Conservation (phyloP, 2,113 vertebrate species). For the Daubentonia madagascariensis region DNA sequence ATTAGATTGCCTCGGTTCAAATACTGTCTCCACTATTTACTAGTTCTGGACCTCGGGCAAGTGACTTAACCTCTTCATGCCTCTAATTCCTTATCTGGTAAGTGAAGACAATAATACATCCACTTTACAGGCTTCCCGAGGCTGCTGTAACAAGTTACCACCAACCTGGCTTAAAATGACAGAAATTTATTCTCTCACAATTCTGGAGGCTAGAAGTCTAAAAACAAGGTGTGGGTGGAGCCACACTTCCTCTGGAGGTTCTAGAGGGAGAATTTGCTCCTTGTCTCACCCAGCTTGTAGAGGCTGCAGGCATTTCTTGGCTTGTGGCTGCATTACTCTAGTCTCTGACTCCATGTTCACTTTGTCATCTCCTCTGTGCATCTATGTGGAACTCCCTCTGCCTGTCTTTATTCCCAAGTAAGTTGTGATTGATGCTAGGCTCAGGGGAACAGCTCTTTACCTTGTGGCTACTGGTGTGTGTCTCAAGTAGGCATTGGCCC, state of each 20-base stretch:
- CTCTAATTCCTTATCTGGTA: not conserved
- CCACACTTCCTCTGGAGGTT: not conserved
- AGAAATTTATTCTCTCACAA: not conserved
- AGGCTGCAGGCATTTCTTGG: not conserved
- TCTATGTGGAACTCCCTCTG: not conserved
- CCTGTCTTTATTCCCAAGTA: not conserved
- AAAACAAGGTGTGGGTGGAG: not conserved
- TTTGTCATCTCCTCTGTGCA: not conserved
- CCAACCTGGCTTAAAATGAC: not conserved
- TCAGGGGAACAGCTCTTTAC: not conserved
- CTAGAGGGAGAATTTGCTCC: not conserved
- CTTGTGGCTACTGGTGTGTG: not conserved
- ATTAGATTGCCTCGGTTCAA: not conserved
- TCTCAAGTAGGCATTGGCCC: not conserved
- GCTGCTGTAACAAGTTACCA: not conserved
- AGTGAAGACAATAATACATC: not conserved
- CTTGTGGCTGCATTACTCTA: not conserved
- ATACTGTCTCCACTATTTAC: not conserved
- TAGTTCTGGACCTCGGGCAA: not conserved
- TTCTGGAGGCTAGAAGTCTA: not conserved
- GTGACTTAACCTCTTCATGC: not conserved
- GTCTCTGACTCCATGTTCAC: not conserved
- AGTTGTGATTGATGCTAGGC: not conserved
- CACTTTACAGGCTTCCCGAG: not conserved
- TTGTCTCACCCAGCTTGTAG: not conserved